Evolutionary conservation across 1,140 invertebrate species (phyloP), one percentile per base, ranked within the genome.

Genomic region (Dinoponera quadriceps): DNA sequence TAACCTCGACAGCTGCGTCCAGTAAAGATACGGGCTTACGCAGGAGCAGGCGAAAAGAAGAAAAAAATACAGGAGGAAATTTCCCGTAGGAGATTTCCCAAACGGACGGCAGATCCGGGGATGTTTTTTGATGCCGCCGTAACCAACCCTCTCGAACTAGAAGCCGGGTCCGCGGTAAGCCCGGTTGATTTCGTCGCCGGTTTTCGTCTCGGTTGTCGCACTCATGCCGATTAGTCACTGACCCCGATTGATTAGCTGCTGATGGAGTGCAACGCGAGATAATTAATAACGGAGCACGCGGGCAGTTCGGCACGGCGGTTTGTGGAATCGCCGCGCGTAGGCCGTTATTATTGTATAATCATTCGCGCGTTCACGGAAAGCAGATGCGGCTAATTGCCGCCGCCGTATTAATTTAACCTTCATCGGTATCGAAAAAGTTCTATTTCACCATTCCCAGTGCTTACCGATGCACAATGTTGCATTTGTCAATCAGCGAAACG

Each of bases 241-340:
- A 88, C 59, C 78, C 44, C 83, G 69, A 88, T 88, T 88, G 87
- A 88, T 88, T 88, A 88, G 68, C 87, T 59, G 59, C 73, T 85
- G 87, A 88, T 88, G 73, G 73, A 88, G 87, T 83, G 73, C 49
- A 57, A 60, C 49, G 66, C 16, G 73, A 62, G 86, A 86, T 89
- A 88, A 89, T 89, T 89, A 89, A 89, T 88, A 88, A 89, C 66
- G 27, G 60, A 44, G 38, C 38, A 44, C 55, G 54, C 49, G 33
- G 18, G 68, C 44, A 13, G 29, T 57, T 69, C 86, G 66, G 44
- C 74, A 68, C 33, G 74, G 57, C 44, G 80, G 71, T 88, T 85
- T 88, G 83, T 62, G 69, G 33, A 69, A 18, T 27, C 51, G 66
- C 60, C 51, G 59, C 66, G 78, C 73, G 44, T 75, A 87, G 55